Evolutionary conservation across 2,113 vertebrate genomes (phyloP).

Genomic region (Periophthalmus modestus): DNA sequence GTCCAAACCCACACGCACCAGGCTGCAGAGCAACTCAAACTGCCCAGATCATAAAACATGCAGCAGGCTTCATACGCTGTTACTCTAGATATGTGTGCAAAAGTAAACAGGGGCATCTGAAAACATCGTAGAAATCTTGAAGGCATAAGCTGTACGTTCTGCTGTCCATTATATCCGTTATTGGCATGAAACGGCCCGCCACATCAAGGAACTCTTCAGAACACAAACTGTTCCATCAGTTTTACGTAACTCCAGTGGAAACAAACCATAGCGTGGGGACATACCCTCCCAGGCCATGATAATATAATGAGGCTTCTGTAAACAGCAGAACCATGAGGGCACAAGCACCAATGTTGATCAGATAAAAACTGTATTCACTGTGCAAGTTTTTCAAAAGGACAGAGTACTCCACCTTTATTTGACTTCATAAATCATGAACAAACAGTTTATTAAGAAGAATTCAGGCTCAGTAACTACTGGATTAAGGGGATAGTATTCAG

Average conservation of each 20-base stretch:
- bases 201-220: constrained; percentile 4
- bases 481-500: too few relatives aligned
- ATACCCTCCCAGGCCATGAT: background rate
- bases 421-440: too few relatives aligned
- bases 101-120: background rate
- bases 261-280: background rate
- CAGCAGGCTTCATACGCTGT: background rate
- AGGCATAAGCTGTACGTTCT: background rate
- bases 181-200: background rate
- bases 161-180: background rate
- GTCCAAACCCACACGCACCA: background rate
- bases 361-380: background rate
- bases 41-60: background rate
- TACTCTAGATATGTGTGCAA: background rate
- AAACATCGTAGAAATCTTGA: background rate
- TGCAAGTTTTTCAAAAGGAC: background rate
- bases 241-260: constrained; percentile 7
- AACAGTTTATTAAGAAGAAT: too few relatives aligned
- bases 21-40: background rate
- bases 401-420: background rate
- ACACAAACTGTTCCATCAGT: background rate
- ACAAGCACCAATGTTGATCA: background rate
- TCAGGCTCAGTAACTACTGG: too few relatives aligned
- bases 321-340: background rate
- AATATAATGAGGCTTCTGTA: background rate